phyloP scores from a whole-genome alignment of 1,140 invertebrate genomes.

The Temnothorax longispinosus region DNA sequence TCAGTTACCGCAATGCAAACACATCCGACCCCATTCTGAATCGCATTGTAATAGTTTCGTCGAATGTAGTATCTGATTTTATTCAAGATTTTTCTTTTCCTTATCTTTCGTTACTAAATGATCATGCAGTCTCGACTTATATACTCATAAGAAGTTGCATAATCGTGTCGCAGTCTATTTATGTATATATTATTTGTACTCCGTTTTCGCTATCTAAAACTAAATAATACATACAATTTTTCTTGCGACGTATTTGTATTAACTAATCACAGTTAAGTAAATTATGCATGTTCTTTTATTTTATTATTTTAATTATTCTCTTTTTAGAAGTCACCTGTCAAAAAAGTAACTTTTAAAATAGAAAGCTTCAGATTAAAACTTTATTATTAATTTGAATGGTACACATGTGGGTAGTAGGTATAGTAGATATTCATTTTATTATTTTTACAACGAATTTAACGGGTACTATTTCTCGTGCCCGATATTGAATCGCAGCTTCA shows the following conservation, averaged over 20 bases:
- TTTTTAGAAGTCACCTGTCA: not conserved
- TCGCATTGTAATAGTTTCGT: conserved; percentile 42
- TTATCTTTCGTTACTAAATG: conserved; percentile 1
- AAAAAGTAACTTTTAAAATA: not conserved
- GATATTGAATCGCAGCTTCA: conserved; percentile 47
- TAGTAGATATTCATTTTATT: not conserved
- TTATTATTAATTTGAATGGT: not conserved
- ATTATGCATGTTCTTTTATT: not conserved
- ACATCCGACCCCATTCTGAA: conserved; percentile 30
- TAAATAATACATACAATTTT: conserved; percentile 9
- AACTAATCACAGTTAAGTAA: not conserved
- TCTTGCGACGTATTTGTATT: not conserved
- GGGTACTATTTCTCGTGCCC: not conserved
- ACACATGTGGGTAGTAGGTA: not conserved
- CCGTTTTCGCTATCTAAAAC: not conserved
- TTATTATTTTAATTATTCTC: not conserved
- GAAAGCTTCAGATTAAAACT: not conserved
- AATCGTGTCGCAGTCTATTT: not conserved
- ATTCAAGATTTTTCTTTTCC: not conserved
- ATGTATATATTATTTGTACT: not conserved
- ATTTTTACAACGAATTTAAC: not conserved
- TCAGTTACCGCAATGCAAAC: conserved; percentile 39
- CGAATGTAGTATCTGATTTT: conserved; percentile 58
- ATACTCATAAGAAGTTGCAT: not conserved
- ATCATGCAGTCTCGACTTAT: not conserved